Conservation (phyloP, 2,888 invertebrate species). For the Leptopilina myrica region DNA sequence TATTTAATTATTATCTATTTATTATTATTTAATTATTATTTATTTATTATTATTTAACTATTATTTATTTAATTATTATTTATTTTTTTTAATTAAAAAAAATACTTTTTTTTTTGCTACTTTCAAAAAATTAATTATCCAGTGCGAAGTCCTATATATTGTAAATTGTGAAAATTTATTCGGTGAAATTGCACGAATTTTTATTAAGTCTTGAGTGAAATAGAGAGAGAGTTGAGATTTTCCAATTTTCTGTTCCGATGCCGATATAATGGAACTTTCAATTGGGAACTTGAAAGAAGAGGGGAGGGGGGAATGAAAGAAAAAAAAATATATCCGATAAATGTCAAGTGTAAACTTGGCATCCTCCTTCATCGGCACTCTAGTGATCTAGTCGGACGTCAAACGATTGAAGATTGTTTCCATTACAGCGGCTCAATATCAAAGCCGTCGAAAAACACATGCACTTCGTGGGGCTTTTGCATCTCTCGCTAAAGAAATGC, state of each 20-base stretch:
- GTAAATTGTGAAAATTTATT: not conserved
- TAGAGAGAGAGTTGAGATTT: not conserved
- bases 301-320: not conserved
- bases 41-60: too few relatives aligned
- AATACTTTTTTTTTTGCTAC: too few relatives aligned
- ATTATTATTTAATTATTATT: too few relatives aligned
- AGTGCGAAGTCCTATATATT: too few relatives aligned
- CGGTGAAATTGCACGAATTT: not conserved
- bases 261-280: not conserved
- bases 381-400: not conserved
- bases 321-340: not conserved
- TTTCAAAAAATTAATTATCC: too few relatives aligned
- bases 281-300: not conserved
- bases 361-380: not conserved
- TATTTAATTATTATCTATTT: too few relatives aligned
- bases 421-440: slow-evolving; percentile 67
- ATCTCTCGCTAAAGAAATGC: not conserved
- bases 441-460: slow-evolving; percentile 56
- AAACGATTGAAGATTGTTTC: slow-evolving; percentile 62
- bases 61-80: too few relatives aligned
- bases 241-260: not conserved
- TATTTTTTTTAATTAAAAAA: too few relatives aligned
- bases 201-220: not conserved
- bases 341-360: slow-evolving; percentile 21
- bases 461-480: not conserved